Evolutionary conservation across 2,888 invertebrate species (phyloP).

Genomic region (Ormyrus rosae): DNA sequence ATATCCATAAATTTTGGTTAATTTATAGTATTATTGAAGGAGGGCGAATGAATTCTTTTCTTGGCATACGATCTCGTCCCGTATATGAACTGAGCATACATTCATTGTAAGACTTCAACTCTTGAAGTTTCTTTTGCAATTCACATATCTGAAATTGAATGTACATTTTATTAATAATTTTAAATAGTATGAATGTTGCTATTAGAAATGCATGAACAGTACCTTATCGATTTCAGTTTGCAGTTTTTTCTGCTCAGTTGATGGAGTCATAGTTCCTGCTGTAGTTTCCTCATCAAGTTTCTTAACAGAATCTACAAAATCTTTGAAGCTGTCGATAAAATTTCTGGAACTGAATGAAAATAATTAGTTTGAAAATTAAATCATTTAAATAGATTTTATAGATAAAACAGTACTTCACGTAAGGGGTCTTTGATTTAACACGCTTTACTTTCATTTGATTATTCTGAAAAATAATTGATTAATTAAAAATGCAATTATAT

Average conservation of each 20-base stretch:
- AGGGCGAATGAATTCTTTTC: conserved; percentile 17
- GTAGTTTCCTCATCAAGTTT: conserved; percentile 7
- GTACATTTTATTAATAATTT: conserved; percentile 1
- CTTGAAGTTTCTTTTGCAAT: conserved; percentile 30
- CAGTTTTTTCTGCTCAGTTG: conserved; percentile 15
- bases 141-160: conserved; percentile 32
- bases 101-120: conserved; percentile 26
- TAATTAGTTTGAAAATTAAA: background rate
- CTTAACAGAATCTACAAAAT: conserved; percentile 17
- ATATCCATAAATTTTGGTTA: background rate
- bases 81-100: background rate
- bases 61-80: background rate
- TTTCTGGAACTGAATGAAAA: conserved; percentile 15
- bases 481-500: background rate
- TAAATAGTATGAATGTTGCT: conserved; percentile 4
- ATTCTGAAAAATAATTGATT: background rate
- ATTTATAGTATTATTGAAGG: conserved; percentile 17
- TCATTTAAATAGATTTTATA: background rate
- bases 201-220: background rate
- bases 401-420: conserved; percentile 5
- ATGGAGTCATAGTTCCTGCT: conserved; percentile 17
- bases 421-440: background rate
- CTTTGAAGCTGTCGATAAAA: conserved; percentile 22
- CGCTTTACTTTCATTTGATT: background rate
- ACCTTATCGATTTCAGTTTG: conserved; percentile 41